Percentiles rank a stretch among this genome's conserved stretches.
These are phyloP conservation scores for Sphyrna mokarran DNA, from an alignment of 2,113 vertebrate species.

Conservation along the genomic window DNA sequence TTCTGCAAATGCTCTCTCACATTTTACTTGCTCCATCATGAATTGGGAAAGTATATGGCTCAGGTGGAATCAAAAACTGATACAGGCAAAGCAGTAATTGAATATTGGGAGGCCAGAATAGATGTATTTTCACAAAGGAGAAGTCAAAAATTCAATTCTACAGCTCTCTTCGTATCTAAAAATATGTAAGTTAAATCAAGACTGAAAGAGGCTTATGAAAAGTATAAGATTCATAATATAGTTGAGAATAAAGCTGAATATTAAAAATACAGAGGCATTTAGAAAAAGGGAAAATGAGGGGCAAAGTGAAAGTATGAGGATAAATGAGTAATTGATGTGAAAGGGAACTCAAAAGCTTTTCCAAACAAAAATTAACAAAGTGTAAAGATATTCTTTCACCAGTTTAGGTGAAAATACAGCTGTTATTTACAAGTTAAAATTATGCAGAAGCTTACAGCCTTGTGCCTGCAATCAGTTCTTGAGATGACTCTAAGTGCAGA, in stretches of 20 bases:
- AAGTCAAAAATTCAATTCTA: background rate
- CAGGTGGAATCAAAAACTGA: background rate
- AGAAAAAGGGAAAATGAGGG: background rate
- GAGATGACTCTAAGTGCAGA: no score
- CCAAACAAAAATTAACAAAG: no score
- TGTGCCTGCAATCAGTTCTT: no score
- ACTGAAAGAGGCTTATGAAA: background rate
- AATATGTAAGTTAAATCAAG: background rate
- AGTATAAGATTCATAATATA: background rate
- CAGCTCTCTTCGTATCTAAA: background rate
- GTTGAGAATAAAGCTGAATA: background rate
- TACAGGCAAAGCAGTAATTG: background rate
- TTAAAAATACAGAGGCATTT: background rate
- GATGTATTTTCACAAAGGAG: background rate
- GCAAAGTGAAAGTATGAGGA: background rate
- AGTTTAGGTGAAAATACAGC: no score
- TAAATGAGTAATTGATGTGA: background rate
- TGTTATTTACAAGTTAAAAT: no score
- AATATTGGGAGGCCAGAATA: background rate
- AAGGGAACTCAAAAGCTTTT: no score
- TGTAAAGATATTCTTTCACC: no score
- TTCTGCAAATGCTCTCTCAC: no score
- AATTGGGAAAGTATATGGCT: no score
- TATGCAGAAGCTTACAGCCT: no score
- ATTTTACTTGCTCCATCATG: no score